A percentile compares a stretch with the other conserved stretches of the same genome.
Evolutionary conservation across 2,797 vertebrate species (phyloP).

Genomic region (Echeneis naucrates): DNA sequence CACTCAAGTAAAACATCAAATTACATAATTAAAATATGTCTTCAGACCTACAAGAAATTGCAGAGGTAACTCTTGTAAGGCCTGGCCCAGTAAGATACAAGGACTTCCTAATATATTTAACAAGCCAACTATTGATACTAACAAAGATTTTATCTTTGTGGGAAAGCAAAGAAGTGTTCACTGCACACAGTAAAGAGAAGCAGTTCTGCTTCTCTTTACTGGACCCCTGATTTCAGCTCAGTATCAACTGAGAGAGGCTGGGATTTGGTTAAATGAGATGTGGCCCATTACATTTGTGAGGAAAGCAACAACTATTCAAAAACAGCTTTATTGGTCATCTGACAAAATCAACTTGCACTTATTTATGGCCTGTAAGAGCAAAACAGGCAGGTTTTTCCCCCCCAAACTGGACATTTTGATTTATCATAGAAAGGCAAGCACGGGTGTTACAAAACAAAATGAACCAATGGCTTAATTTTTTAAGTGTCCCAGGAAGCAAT

Average conservation of each 20-base stretch:
- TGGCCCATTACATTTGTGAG: conserved; percentile 27
- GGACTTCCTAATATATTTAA: conserved; percentile 30
- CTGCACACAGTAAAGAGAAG: conserved; percentile 27
- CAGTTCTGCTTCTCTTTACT: conserved; percentile 24
- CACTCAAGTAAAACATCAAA: conserved; percentile 46
- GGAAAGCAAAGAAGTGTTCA: conserved; percentile 43
- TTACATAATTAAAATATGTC: conserved; percentile 34
- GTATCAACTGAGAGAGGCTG: conserved; percentile 17
- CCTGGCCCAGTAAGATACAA: conserved; percentile 9
- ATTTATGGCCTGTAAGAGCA: conserved; percentile 2
- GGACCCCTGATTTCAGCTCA: conserved; percentile 29
- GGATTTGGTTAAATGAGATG: conserved; percentile 34
- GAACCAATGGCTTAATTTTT: neutral
- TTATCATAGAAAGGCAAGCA: neutral
- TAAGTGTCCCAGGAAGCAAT: neutral
- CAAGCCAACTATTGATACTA: conserved; percentile 39
- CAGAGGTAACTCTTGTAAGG: conserved; percentile 11
- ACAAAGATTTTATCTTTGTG: conserved; percentile 42
- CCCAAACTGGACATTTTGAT: neutral
- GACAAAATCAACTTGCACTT: conserved; percentile 6
- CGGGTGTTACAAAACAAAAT: neutral
- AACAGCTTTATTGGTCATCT: neutral
- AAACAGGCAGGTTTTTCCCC: neutral
- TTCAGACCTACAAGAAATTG: conserved; percentile 27
- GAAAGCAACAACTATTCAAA: conserved; percentile 15